phyloP scores from a whole-genome alignment of 2,888 invertebrate species.

The Poecilus cupreus region DNA sequence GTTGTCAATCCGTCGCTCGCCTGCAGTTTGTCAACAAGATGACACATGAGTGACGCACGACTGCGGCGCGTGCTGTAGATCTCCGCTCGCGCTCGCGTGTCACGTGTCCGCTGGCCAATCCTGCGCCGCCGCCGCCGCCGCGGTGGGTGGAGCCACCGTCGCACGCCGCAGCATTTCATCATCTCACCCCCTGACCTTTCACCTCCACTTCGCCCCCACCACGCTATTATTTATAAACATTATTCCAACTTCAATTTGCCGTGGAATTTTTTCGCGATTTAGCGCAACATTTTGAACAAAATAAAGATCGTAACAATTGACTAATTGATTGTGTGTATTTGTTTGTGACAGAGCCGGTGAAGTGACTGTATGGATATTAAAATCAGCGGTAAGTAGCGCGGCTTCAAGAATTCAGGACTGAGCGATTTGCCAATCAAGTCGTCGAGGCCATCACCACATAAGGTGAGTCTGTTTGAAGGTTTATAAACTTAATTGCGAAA shows the following conservation, averaged over 20 bases:
- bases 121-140: not conserved
- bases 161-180: not conserved
- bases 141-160: slow-evolving; percentile 37
- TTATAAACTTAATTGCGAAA: slow-evolving; percentile 33
- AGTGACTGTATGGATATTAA: not conserved
- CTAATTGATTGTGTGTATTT: slow-evolving; percentile 3
- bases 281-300: not conserved
- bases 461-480: slow-evolving; percentile 51
- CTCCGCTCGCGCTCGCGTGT: slow-evolving; percentile 11
- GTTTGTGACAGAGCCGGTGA: not conserved
- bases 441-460: slow-evolving; percentile 45
- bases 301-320: not conserved
- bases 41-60: slow-evolving; percentile 45
- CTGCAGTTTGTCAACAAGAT: slow-evolving; percentile 55
- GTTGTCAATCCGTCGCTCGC: slow-evolving; percentile 51
- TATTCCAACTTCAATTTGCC: not conserved
- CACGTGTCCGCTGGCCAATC: slow-evolving; percentile 42
- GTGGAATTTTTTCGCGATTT: not conserved
- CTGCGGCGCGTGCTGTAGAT: slow-evolving; percentile 10
- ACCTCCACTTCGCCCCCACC: not conserved
- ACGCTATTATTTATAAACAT: slow-evolving; percentile 41
- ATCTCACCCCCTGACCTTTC: slow-evolving; percentile 28
- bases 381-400: not conserved
- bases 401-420: no score
- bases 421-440: slow-evolving; percentile 33